phyloP scores from a whole-genome alignment of 2,888 invertebrate genomes.

The Polia nebulosa region DNA sequence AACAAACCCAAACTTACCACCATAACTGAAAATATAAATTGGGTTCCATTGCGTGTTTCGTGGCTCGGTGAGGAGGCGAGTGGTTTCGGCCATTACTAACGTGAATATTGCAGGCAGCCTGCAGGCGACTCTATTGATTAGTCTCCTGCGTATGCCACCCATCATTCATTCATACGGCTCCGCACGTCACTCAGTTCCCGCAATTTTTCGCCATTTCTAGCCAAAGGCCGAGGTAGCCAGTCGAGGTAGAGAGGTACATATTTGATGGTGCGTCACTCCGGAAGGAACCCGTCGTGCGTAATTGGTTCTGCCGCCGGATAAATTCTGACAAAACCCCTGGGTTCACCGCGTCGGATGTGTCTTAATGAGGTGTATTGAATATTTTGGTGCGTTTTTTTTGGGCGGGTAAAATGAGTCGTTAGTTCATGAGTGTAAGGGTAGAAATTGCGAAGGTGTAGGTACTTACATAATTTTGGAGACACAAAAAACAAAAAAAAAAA shows the following conservation, averaged over 20 bases:
- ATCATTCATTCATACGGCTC: slow-evolving; percentile 83
- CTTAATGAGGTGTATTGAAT: slow-evolving; percentile 74
- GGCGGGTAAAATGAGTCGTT: slow-evolving; percentile 14
- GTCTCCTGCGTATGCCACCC: slow-evolving; percentile 72
- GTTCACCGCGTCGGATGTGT: slow-evolving; percentile 68
- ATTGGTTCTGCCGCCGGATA: slow-evolving; percentile 81
- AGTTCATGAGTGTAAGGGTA: slow-evolving; percentile 20
- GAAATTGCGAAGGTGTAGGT: too few relatives aligned
- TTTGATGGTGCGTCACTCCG: slow-evolving; percentile 83
- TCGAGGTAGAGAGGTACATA: slow-evolving; percentile 72
- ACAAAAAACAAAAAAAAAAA: too few relatives aligned
- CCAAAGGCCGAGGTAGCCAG: slow-evolving; percentile 74
- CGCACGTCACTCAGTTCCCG: slow-evolving; percentile 74
- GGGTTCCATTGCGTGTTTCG: slow-evolving; percentile 24
- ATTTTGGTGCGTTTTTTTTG: slow-evolving; percentile 30
- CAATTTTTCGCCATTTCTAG: slow-evolving; percentile 77
- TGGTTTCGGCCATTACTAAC: slow-evolving; percentile 76
- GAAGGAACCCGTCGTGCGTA: slow-evolving; percentile 82
- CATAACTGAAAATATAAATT: slow-evolving; percentile 45
- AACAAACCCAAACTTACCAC: slow-evolving; percentile 8
- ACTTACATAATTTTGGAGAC: too few relatives aligned
- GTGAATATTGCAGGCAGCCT: slow-evolving; percentile 77
- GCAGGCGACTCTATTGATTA: slow-evolving; percentile 78
- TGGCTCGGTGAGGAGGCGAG: slow-evolving; percentile 64
- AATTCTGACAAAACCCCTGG: slow-evolving; percentile 73